These are phyloP conservation scores for Macrotis lagotis DNA, from an alignment of 2,113 vertebrate genomes.

Conservation along the genomic window DNA sequence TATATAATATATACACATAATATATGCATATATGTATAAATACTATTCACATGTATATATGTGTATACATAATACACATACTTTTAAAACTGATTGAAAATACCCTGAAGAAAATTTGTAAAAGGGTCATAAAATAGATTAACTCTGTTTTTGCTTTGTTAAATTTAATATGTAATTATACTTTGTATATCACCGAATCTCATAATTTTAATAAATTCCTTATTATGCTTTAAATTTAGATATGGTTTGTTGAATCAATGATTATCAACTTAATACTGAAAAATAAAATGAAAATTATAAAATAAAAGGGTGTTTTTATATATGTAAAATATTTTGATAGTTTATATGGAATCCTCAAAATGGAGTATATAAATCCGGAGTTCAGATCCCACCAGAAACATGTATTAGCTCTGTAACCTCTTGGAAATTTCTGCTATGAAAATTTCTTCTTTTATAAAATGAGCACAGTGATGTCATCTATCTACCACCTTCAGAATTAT, in stretches of 20 bases:
- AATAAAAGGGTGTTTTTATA: not conserved
- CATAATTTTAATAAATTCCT: not conserved
- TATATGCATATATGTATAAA: not conserved
- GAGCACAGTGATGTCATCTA: not conserved
- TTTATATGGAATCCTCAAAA: too few relatives aligned
- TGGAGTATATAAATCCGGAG: too few relatives aligned
- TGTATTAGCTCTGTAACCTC: too few relatives aligned
- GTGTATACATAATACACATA: too few relatives aligned
- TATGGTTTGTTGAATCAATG: not conserved
- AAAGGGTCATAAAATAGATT: not conserved
- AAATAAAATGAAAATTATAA: not conserved
- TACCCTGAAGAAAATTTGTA: not conserved
- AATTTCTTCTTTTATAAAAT: not conserved
- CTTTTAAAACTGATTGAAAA: not conserved
- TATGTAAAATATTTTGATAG: too few relatives aligned
- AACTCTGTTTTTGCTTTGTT: not conserved
- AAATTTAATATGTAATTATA: not conserved
- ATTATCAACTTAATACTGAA: not conserved
- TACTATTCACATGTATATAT: not conserved
- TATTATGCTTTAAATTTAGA: not conserved
- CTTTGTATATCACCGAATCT: not conserved
- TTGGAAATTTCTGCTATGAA: too few relatives aligned
- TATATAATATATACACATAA: too few relatives aligned
- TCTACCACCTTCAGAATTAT: not conserved
- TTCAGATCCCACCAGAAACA: too few relatives aligned